phyloP scores from a whole-genome alignment of 2,797 vertebrate genomes.

The Rhynchonycteris naso region DNA sequence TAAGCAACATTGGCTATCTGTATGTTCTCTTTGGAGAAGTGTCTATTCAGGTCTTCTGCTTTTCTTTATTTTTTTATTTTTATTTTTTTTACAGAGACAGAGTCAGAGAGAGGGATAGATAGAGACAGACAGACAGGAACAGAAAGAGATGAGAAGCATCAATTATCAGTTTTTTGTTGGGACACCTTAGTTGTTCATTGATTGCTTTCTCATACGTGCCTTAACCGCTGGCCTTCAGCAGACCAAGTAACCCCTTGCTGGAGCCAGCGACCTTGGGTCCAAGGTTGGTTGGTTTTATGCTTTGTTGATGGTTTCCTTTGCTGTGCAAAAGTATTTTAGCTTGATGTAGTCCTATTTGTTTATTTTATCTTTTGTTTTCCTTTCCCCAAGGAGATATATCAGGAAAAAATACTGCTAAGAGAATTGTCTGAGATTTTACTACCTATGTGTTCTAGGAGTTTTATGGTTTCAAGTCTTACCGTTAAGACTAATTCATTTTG shows the following conservation, averaged over 20 bases:
- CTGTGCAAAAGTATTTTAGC: not conserved
- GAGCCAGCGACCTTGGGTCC: too few relatives aligned
- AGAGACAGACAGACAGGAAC: too few relatives aligned
- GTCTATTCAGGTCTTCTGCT: not conserved
- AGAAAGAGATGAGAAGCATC: too few relatives aligned
- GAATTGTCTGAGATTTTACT: not conserved
- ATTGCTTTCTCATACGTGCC: too few relatives aligned
- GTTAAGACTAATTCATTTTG: not conserved
- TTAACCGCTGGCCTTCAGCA: too few relatives aligned
- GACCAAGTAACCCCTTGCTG: too few relatives aligned
- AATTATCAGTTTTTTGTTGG: too few relatives aligned
- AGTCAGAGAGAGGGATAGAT: too few relatives aligned
- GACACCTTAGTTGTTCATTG: too few relatives aligned
- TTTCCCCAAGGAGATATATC: not conserved
- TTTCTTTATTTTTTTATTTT: too few relatives aligned
- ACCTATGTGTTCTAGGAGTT: not conserved
- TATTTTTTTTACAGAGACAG: too few relatives aligned
- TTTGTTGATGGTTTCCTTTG: not conserved
- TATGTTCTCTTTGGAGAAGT: not conserved
- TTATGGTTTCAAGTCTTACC: not conserved
- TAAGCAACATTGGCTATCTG: not conserved
- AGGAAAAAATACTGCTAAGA: not conserved
- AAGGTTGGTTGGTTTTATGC: not conserved
- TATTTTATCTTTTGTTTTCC: not conserved
- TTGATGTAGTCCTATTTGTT: not conserved